A percentile compares a stretch with the other conserved stretches of the same genome.
Evolutionary conservation across 2,113 vertebrate genomes (phyloP).

Genomic region (Isichthys henryi): DNA sequence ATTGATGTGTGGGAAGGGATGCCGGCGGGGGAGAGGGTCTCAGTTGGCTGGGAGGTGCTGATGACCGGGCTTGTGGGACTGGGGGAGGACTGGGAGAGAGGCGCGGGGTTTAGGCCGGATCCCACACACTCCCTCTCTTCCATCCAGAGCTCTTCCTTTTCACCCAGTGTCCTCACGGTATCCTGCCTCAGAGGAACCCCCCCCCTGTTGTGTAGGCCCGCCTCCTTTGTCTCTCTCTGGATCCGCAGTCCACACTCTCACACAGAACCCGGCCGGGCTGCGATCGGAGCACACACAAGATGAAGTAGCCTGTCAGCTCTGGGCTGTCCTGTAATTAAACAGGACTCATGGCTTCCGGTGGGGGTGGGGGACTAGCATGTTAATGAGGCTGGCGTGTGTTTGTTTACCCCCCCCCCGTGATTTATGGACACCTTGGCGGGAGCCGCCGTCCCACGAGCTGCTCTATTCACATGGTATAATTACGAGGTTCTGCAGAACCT

Average conservation of each 20-base stretch:
- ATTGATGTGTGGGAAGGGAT: conserved; percentile 21
- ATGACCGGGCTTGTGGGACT: background rate
- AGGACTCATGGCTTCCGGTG: conserved; percentile 27
- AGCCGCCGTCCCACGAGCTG: background rate
- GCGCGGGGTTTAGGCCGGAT: background rate
- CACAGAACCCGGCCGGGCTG: conserved; percentile 7
- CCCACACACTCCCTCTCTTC: background rate
- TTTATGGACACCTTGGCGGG: conserved; percentile 14
- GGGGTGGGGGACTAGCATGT: conserved; percentile 20
- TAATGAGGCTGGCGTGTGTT: conserved; percentile 29
- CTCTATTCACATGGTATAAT: background rate
- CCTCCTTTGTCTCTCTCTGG: background rate
- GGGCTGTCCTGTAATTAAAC: conserved; percentile 35
- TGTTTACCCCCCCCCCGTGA: conserved; percentile 19
- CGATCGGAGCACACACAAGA: conserved; percentile 11
- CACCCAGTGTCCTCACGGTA: background rate
- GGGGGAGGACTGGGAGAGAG: background rate
- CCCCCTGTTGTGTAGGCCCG: background rate
- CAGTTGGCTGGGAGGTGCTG: conserved; percentile 14
- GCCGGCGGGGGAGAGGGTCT: background rate
- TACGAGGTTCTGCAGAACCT: background rate
- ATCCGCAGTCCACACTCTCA: conserved; percentile 16
- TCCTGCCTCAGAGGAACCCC: background rate
- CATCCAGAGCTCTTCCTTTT: background rate
- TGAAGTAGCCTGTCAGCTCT: background rate